Conservation (phyloP, 2,797 vertebrate genomes). For the Decapterus maruadsi region DNA sequence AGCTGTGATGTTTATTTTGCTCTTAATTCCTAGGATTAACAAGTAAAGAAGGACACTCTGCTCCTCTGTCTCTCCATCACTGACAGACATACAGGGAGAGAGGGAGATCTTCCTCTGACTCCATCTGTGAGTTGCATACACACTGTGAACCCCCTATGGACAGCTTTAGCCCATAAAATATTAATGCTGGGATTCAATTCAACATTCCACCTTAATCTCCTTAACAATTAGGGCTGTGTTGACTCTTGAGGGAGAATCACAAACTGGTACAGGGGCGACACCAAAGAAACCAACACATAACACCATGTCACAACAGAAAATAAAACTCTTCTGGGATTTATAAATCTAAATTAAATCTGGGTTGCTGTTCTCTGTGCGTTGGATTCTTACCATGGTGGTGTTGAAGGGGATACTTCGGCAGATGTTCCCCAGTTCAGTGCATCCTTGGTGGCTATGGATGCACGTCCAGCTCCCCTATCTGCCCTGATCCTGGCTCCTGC, state of each 20-base stretch:
- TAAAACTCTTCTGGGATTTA: conserved; percentile 30
- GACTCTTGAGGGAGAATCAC: conserved; percentile 53
- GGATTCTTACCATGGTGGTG: conserved; percentile 82
- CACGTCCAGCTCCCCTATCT: conserved; percentile 79
- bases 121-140: conserved; percentile 81
- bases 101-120: conserved; percentile 71
- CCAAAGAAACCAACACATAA: conserved; percentile 28
- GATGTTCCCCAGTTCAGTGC: conserved; percentile 82
- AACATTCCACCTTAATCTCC: conserved; percentile 79
- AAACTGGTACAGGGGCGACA: conserved; percentile 21
- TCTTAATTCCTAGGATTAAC: conserved; percentile 4
- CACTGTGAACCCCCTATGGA: conserved; percentile 83
- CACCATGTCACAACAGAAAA: conserved; percentile 22
- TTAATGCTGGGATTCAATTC: conserved; percentile 86
- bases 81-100: conserved; percentile 38
- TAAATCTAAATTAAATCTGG: conserved; percentile 13
- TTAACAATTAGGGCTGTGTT: conserved; percentile 74
- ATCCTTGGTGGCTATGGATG: conserved; percentile 74
- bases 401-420: conserved; percentile 71
- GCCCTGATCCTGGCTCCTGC: conserved; percentile 81
- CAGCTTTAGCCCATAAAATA: conserved; percentile 86
- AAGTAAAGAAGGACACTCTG: conserved; percentile 8
- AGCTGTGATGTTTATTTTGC: conserved; percentile 5
- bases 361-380: conserved; percentile 41
- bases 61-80: conserved; percentile 11